Evolutionary conservation across 2,113 vertebrate genomes (phyloP).

Genomic region (Stercorarius parasiticus): DNA sequence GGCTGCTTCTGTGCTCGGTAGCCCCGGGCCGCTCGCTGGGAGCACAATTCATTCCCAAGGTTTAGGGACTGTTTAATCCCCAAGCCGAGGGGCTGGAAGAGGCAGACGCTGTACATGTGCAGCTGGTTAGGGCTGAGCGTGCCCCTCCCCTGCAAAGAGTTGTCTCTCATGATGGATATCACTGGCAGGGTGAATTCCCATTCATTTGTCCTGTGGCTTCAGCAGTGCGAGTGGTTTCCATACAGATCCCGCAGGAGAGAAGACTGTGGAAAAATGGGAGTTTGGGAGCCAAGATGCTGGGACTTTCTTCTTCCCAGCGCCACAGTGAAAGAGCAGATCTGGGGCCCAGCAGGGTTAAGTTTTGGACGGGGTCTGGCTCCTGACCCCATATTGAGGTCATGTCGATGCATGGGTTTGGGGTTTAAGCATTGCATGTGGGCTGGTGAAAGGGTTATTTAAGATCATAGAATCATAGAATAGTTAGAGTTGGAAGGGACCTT

Average conservation of each 20-base stretch:
- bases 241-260: not conserved
- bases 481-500: too few species aligned
- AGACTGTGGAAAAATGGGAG: not conserved
- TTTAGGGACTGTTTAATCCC: not conserved
- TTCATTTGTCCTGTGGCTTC: constrained; percentile 30
- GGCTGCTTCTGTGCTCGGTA: not conserved
- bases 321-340: not conserved
- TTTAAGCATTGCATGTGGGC: not conserved
- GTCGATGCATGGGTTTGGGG: not conserved
- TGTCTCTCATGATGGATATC: constrained; percentile 14
- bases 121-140: constrained; percentile 36
- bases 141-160: constrained; percentile 13
- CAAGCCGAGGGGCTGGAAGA: not conserved
- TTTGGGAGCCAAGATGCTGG: constrained; percentile 14
- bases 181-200: constrained; percentile 32
- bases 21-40: not conserved
- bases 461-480: too few species aligned
- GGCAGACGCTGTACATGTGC: constrained; percentile 28
- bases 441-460: not conserved
- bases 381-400: not conserved
- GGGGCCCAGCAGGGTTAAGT: not conserved
- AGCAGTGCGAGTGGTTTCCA: not conserved
- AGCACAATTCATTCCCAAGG: rapidly evolving
- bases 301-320: not conserved
- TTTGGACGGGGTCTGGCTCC: not conserved